Base-by-base conservation (phyloP, 2,797 vertebrate genomes). In the Sebastes steindachneri region DNA sequence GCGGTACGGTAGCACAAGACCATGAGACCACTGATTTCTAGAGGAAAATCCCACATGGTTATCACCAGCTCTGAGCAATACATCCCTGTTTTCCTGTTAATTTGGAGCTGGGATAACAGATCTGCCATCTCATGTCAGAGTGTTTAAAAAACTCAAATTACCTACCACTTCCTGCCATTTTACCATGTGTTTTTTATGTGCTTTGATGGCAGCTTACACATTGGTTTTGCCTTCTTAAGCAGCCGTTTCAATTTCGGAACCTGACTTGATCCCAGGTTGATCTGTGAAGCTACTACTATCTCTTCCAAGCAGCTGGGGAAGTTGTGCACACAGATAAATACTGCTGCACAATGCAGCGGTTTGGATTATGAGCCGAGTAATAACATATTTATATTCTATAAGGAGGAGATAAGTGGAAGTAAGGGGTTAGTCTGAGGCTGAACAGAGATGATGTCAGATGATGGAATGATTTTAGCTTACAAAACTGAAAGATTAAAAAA, bases 351-450 rank as follows among this genome's bases (percentile, higher is more conserved):
- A 68, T 12, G 9, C 33, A 65, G 59, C 17, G 0, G 53, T 4
- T 51, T 28, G 54, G 71, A 82, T 82, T 63, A 73, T 35, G 28
- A 73, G 59, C 70, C 2, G 5, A 25, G 62, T 15, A 79, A 31
- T 26, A 74, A 41, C 23, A 75, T 71, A 73, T 85, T 83, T 63
- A 72, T 80, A 82, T 75, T 80, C 67, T 80, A 70, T 78, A 31
- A 73, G 25, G 8, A 72, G 33, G 58, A 67, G 75, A 58, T 69
- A 63, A 77, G 4, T 33, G 37, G 26, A 78, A 66, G 59, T 11
- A 51, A 21, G 21, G 59, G 35, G 77, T 70, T n/a, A 63, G 35
- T 17, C 31, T 29, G 15, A 75, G 25, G 73, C 7, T 41, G 26
- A 17, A 15, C 65, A 14, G n/a, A 71, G 21, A 62, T 26, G 26